Evolutionary conservation across 2,888 invertebrate genomes (phyloP), one percentile per base, ranked within the genome.

Genomic region (Melanargia galathea): DNA sequence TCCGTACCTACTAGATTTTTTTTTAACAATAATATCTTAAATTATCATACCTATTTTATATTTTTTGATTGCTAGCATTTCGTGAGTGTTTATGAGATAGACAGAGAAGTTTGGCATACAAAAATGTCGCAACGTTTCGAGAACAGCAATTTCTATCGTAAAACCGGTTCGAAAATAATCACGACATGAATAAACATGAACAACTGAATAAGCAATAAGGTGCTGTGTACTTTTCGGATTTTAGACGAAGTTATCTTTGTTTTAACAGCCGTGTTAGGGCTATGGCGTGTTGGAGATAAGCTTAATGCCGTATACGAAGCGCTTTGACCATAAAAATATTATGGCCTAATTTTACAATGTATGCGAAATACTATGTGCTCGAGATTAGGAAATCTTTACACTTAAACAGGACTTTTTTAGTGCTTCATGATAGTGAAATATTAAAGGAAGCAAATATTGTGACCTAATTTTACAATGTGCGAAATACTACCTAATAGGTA

Each of bases 81-180:
- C 22, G 2, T 24, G 46, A 11, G 20, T 33, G 2, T 26, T 20
- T 52, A 20, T n/a, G n/a, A n/a, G 2, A 10, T 20, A 35, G 33
- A n/a, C 49, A 18, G 33, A 35, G 35, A 52, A 35, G 33, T 52
- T 16, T 52, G 26, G 5, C 13, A 35, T 20, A 52, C 1, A 35
- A 33, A 52, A 52, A 20, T 24, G 49, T 52, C 18, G 33, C 52
- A 52, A 52, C 1, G 11, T 16, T 49, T 16, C 30, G 33, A 20
- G 52, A 33, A 18, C 35, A 33, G n/a, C 16, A 33, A 33, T 33
- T 11, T 30, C 51, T 18, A n/a, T 10, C 33, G 20, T 11, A 20
- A 20, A 33, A 52, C 52, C 35, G 52, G 52, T 52, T 52, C 7
- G 33, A 20, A 52, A 52, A 52, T 35, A 52, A 52, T 52, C 20